Base-by-base conservation (phyloP, 2,888 invertebrate species). In the Elysia crispata region DNA sequence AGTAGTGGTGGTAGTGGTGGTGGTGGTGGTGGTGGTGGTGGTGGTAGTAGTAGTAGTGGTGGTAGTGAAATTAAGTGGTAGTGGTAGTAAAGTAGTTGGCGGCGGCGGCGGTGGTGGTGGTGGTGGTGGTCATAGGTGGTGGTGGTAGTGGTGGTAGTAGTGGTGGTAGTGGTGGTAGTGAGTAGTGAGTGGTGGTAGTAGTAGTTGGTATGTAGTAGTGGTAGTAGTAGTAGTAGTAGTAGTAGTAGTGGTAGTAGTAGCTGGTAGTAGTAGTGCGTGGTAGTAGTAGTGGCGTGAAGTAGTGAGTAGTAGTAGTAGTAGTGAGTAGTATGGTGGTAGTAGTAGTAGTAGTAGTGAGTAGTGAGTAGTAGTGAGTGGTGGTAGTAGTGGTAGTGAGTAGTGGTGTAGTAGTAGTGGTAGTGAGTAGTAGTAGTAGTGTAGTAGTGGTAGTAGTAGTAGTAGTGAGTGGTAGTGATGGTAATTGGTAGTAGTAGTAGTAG, bases 251-350 rank as follows among this genome's bases (percentile, higher is more conserved):
- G 31, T 73, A 73, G 31, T 73, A 54, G 54, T 54, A 54, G 54
- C 25, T 54, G n/a, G n/a, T n/a, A n/a, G n/a, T n/a, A n/a, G n/a
- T n/a, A n/a, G n/a, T n/a, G n/a, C 49, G 54, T 54, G 54, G 54
- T 73, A 73, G 54, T 54, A 54, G 31, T 73, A 73, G 31, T 73
- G 54, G 31, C 54, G 25, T n/a, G 54, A n/a, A 54, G 31, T 50
- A 73, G 54, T n/a, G 20, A 73, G 54, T 49, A 54, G 73, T 49
- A 49, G 73, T 73, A 73, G n/a, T n/a, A n/a, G n/a, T n/a, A n/a
- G n/a, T n/a, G n/a, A n/a, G n/a, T n/a, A n/a, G n/a, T n/a, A n/a
- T n/a, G n/a, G n/a, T n/a, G n/a, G n/a, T n/a, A n/a, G n/a, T n/a
- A n/a, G n/a, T n/a, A n/a, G n/a, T n/a, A n/a, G n/a, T n/a, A n/a